These are phyloP conservation scores for Synergus japonicus DNA, from an alignment of 2,888 invertebrate species.

Conservation along the genomic window DNA sequence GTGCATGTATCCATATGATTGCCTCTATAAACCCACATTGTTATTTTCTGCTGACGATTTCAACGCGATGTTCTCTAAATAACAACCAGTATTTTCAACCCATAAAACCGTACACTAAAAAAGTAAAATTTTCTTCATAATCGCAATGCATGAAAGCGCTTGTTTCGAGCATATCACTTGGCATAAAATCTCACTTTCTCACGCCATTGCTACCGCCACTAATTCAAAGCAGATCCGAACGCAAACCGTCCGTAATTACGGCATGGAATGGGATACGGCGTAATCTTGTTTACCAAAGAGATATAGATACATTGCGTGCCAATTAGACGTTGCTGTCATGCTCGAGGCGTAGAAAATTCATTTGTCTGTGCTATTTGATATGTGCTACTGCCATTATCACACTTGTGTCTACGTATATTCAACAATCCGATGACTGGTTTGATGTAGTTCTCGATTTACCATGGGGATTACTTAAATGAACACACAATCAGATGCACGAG, in stretches of 20 bases:
- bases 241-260: neutral
- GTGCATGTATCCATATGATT: no score
- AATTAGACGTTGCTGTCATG: neutral
- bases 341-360: neutral
- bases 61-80: no score
- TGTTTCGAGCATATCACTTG: neutral
- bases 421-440: no score
- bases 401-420: neutral
- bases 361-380: neutral
- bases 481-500: neutral
- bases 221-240: neutral
- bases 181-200: neutral
- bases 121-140: no score
- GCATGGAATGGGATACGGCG: neutral
- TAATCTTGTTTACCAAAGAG: neutral
- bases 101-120: neutral
- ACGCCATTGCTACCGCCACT: neutral
- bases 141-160: slow-evolving; percentile 1
- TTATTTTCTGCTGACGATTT: no score
- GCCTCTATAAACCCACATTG: no score
- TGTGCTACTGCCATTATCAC: neutral
- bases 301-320: neutral
- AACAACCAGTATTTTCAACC: neutral
- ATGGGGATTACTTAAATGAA: no score
- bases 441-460: no score